Conservation (phyloP, 2,113 vertebrate genomes). For the Cyphomyrus plagiostoma region DNA sequence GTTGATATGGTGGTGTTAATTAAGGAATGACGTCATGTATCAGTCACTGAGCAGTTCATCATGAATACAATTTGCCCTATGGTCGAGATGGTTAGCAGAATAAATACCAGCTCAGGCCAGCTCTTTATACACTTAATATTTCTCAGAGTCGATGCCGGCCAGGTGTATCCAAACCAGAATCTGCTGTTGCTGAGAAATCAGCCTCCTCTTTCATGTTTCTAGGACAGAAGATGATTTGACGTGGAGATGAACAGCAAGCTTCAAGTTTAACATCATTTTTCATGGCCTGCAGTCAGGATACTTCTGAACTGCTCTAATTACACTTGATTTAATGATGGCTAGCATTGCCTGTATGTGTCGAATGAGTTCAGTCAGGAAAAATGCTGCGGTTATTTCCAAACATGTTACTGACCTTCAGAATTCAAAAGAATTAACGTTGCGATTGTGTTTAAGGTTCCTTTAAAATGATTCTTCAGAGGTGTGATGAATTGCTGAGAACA, state of each 20-base stretch:
- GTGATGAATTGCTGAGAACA: background rate
- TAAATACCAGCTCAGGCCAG: background rate
- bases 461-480: background rate
- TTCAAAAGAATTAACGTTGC: background rate
- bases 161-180: background rate
- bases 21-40: background rate
- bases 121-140: background rate
- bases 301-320: background rate
- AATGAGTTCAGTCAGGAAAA: background rate
- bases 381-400: background rate
- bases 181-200: background rate
- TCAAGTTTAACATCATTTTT: background rate
- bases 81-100: background rate
- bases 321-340: background rate
- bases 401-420: background rate
- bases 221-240: background rate
- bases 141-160: background rate
- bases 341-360: background rate
- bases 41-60: background rate
- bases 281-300: background rate
- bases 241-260: background rate
- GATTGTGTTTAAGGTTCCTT: background rate
- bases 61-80: background rate
- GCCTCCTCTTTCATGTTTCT: background rate
- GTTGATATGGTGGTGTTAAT: background rate